A percentile compares a stretch with the other conserved stretches of the same genome.
phyloP scores from a whole-genome alignment of 2,888 invertebrate genomes.

The Portevinia maculata region DNA sequence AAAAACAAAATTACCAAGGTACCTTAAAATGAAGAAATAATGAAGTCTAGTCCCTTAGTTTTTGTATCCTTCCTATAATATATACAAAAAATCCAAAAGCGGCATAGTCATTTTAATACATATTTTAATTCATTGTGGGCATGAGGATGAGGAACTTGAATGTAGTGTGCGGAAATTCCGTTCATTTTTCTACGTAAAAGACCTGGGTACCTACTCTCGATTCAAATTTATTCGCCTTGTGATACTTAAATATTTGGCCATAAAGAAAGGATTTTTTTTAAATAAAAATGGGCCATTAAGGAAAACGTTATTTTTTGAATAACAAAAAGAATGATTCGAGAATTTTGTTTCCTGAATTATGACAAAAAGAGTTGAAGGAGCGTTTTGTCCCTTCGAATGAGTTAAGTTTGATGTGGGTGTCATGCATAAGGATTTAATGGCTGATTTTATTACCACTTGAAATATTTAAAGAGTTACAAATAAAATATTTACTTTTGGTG shows the following conservation, averaged over 20 bases:
- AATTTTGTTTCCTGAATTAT: neutral
- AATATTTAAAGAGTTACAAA: too few species aligned
- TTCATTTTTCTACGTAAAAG: neutral
- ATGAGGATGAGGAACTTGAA: neutral
- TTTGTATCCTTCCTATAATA: neutral
- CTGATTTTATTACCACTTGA: too few species aligned
- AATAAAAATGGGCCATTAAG: neutral
- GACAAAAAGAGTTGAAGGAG: neutral
- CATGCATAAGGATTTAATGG: too few species aligned
- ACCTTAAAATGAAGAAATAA: neutral
- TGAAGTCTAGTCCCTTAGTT: neutral
- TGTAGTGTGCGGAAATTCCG: neutral
- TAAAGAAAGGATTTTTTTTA: neutral
- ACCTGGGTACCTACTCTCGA: neutral
- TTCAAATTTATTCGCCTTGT: neutral
- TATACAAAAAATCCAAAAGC: constrained; percentile 2
- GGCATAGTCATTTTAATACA: constrained; percentile 5
- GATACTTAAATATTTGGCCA: neutral
- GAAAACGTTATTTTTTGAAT: neutral
- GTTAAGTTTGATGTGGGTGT: neutral
- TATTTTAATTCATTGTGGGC: constrained; percentile 3
- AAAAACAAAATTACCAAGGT: neutral
- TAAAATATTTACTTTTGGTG: too few species aligned
- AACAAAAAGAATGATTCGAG: neutral
- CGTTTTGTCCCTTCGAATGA: neutral